A percentile compares a stretch with the other conserved stretches of the same genome.
phyloP scores from a whole-genome alignment of 2,888 invertebrate genomes.

The Stenodema calcarata region DNA sequence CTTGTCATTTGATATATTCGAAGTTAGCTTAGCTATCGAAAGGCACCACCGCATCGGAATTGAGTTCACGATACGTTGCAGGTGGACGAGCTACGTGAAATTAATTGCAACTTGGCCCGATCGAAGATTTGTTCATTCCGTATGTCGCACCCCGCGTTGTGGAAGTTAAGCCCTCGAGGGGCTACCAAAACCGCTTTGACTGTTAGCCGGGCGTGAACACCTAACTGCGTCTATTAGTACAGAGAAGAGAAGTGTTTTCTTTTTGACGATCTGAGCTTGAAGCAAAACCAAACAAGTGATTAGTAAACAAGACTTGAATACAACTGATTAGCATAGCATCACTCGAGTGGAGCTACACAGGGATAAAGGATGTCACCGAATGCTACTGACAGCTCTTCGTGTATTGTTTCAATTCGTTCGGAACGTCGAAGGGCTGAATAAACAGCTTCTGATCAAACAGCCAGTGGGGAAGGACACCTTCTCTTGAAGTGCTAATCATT shows the following conservation, averaged over 20 bases:
- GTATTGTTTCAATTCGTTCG: not conserved
- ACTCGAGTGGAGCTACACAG: not conserved
- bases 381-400: not conserved
- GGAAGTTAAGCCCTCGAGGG: not conserved
- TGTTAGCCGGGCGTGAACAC: not conserved
- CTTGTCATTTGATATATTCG: no score
- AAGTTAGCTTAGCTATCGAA: no score
- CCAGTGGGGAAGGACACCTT: not conserved
- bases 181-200: not conserved
- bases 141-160: no score
- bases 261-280: not conserved
- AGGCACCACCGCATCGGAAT: no score
- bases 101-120: no score
- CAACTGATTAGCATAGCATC: not conserved
- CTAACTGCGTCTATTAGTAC: not conserved
- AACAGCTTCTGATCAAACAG: not conserved
- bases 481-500: not conserved
- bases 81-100: no score
- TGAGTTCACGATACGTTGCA: no score
- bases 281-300: constrained; percentile 20
- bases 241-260: not conserved
- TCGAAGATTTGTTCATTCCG: no score
- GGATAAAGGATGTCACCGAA: not conserved
- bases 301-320: constrained; percentile 6
- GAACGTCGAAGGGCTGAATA: not conserved